A percentile compares a stretch with the other conserved stretches of the same genome.
These are phyloP conservation scores for Baryphthengus martii DNA, from an alignment of 2,113 vertebrate species.

Conservation along the genomic window DNA sequence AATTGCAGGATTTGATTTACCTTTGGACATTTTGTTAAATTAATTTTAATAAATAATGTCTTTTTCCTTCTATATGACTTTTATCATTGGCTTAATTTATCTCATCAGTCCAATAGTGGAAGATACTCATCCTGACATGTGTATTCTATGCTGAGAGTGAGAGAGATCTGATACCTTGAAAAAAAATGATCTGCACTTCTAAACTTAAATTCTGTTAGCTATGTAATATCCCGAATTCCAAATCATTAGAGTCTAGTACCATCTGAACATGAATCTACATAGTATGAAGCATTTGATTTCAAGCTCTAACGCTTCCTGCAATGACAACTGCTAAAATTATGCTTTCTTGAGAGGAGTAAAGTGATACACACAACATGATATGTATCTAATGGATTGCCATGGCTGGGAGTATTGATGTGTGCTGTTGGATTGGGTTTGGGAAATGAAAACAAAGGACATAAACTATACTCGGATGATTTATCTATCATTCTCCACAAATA, in stretches of 20 bases:
- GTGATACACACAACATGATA: accelerated
- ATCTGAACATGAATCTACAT: background rate
- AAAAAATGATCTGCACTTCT: background rate
- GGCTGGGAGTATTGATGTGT: background rate
- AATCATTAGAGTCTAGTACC: background rate
- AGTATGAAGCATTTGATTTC: background rate
- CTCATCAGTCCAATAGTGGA: background rate
- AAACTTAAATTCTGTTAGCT: background rate
- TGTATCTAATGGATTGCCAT: background rate
- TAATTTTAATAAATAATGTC: background rate
- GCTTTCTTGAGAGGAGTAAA: background rate
- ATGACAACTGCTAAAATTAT: background rate
- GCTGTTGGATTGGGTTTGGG: background rate
- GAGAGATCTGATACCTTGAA: background rate
- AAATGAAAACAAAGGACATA: background rate
- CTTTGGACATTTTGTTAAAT: background rate
- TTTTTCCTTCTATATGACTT: background rate
- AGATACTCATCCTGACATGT: background rate
- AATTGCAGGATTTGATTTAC: background rate
- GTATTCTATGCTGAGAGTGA: background rate
- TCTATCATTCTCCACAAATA: background rate
- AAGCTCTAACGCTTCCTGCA: background rate
- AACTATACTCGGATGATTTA: background rate
- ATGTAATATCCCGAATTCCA: background rate
- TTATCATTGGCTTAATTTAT: background rate